Evolutionary conservation across 2,888 invertebrate species (phyloP), one percentile per base, ranked within the genome.

Genomic region (Gnatocerus cornutus): DNA sequence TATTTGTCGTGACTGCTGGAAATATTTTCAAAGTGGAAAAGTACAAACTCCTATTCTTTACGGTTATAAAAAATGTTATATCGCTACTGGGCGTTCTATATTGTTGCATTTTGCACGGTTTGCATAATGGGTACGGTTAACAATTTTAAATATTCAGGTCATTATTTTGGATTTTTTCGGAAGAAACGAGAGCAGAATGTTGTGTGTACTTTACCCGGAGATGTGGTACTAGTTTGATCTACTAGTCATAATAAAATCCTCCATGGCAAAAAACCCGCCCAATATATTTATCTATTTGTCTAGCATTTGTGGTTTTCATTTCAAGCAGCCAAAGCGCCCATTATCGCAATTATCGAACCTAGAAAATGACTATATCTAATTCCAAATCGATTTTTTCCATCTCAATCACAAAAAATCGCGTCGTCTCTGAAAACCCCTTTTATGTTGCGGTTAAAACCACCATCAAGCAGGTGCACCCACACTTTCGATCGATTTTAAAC

Each of bases 1-100:
- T 82, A 81, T 81, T 79, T 79, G 80, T 82, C 82, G 83, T 82
- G 83, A 83, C 83, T 78, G 73, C 74, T 75, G 73, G 79, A 80
- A 79, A 78, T 80, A 79, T 81, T 80, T 78, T 65, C 74, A 78
- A 76, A 76, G 77, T 77, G 75, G 61, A 81, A 81, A 81, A 80
- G 79, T 75, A 76, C 78, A 66, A 69, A 65, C 68, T 76, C 74
- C 75, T 76, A 78, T 78, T 77, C 77, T 78, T 76, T 76, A 73
- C 72, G 55, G 67, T 69, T 71, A 73, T 70, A 69, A 74, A 75
- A 75, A 77, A 75, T 68, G 64, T 53, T 55, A 41, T 71, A 71
- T 72, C 53, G 76, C 76, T 76, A 77, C 76, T 74, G 74, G 72
- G 65, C 61, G 68, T 68, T 68, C 27, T 63, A 53, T 53, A 53